Base-by-base conservation (phyloP, 37 sponge, comb jelly and placozoan genomes). In the Diacarnus erythraeanus region DNA sequence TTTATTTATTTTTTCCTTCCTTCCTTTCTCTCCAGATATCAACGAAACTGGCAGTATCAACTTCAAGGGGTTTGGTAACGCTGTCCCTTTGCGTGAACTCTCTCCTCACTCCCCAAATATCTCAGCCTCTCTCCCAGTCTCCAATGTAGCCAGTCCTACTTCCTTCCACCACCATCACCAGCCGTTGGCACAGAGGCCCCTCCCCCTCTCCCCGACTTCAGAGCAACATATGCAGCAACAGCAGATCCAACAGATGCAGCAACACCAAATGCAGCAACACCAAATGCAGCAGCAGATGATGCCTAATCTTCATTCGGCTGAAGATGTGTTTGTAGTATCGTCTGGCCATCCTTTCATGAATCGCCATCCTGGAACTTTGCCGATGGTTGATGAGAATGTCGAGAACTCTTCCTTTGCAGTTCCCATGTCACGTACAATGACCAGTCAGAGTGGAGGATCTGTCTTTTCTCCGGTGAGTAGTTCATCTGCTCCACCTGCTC, bases 371-470 rank as follows among this genome's bases (percentile, higher is more conserved):
- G 42, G 71, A 1, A 41, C 71, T 10, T 23, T 71, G 23, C 71
- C 71, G 1, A 30, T 31, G 66, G 33, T 65, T 31, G 66, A 65
- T 18, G 66, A 65, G 66, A 65, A 30, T 65, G 66, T 30, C 33
- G 66, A 65, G 35, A 26, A 25, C 34, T 30, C 42, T 71, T 25
- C 42, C 1, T 33, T 33, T 71, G 5, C 35, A 1, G 27, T 54
- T 44, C 79, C 68, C 17, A 79, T 79, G 57, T 22, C 23, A 27
- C 68, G 79, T 54, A 68, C 79, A 5, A 17, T 54, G 38, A 79
- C 79, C 21, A 26, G 54, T n/a, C 83, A 74, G 42, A 59, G 71
- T 41, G 35, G 0, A 3, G 30, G 57, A 17, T 63, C 82, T 20
- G 65, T 73, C 1, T 72, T 73, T 9, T 41, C 79, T 12, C 69